Evolutionary conservation across 2,888 invertebrate species (phyloP), one percentile per base, ranked within the genome.

Genomic region (Tetramorium bicarinatum): DNA sequence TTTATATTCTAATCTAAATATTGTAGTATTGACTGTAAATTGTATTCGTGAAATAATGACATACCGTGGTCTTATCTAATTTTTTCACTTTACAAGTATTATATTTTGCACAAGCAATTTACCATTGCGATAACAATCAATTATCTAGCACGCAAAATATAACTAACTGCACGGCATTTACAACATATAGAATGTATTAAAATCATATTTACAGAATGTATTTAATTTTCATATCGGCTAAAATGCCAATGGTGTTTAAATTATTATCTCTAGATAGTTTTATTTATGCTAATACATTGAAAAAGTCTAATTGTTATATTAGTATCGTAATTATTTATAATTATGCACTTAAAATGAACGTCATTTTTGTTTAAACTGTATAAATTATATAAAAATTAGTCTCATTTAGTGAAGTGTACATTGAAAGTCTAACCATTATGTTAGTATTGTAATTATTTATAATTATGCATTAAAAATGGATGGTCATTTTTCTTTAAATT

Each of bases 191-290:
- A 7, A 56, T 29, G 11, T 67, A 69, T 79, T 79, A 56, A 72
- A 29, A 18, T 56, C 13, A 2, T 18, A 71, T 79, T 3, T 56
- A 3, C 34, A 21, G n/a, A 15, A 64, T 18, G 9, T 64, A 77
- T 54, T 18, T 77, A 52, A 67, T 72, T 72, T 47, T 34, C 56
- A 79, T 69, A 77, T 77, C 47, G n/a, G 15, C 21, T n/a, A 9
- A 4, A 9, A 25, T 21, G 34, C 11, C 34, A 44, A 15, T 52
- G 25, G 21, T 34, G 4, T 3, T 54, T 71, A 34, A 56, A 59
- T 79, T 79, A 56, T 56, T 79, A 54, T 9, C 56, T 25, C 15
- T 52, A 75, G 52, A 38, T 34, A 79, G 6, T 7, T n/a, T 54
- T 72, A 77, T 0, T 44, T 72, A 15, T 8, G 15, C 29, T n/a